phyloP scores from a whole-genome alignment of 2,888 invertebrate genomes.

The Scaptomyza cyrtandrae region DNA sequence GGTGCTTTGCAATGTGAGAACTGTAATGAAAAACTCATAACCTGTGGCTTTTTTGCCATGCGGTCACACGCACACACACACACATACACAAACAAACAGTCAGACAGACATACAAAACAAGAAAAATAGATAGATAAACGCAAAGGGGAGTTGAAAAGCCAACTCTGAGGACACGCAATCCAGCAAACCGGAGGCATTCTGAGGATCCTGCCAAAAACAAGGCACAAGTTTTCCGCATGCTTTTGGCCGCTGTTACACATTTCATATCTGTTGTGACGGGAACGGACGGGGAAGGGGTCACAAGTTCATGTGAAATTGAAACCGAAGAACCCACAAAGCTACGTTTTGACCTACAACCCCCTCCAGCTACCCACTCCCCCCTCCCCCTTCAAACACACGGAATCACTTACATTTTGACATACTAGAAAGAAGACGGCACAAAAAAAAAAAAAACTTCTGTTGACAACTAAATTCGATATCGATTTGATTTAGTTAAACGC shows the following conservation, averaged over 20 bases:
- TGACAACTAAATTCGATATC: slow-evolving; percentile 79
- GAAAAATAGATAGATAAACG: slow-evolving; percentile 17
- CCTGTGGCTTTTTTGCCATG: slow-evolving; percentile 77
- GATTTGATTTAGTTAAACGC: slow-evolving; percentile 80
- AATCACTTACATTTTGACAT: slow-evolving; percentile 67
- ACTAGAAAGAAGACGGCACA: slow-evolving; percentile 17
- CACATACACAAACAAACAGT: not conserved
- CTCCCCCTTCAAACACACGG: slow-evolving; percentile 23
- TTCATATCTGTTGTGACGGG: slow-evolving; percentile 39
- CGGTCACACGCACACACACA: slow-evolving; percentile 69
- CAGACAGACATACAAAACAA: slow-evolving; percentile 24
- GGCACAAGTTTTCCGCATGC: slow-evolving; percentile 52
- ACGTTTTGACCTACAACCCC: slow-evolving; percentile 13
- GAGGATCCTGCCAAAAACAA: slow-evolving; percentile 64
- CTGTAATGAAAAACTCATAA: slow-evolving; percentile 74
- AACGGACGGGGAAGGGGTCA: slow-evolving; percentile 8
- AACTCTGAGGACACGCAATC: slow-evolving; percentile 57
- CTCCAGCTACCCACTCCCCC: not conserved
- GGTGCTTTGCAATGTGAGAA: slow-evolving; percentile 49
- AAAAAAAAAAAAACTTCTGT: slow-evolving; percentile 55
- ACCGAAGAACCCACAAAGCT: slow-evolving; percentile 60
- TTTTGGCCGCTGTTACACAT: slow-evolving; percentile 62
- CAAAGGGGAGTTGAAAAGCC: slow-evolving; percentile 33
- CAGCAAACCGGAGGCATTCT: slow-evolving; percentile 41
- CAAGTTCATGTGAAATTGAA: slow-evolving; percentile 74